Base-by-base conservation (phyloP, 2,113 vertebrate genomes). In the Myxocyprinus asiaticus region DNA sequence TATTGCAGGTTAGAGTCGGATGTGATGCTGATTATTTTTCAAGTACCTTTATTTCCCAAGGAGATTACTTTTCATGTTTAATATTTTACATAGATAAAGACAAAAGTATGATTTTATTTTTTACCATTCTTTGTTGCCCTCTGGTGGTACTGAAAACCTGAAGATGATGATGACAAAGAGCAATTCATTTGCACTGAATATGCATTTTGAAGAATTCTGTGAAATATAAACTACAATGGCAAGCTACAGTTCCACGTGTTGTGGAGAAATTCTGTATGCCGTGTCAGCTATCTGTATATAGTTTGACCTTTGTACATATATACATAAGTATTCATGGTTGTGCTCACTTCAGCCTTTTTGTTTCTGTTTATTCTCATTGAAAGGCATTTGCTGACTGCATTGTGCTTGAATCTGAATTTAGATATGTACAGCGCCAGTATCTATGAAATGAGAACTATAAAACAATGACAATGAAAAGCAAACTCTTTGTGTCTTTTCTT, bases 331-430 rank as follows among this genome's bases (percentile, higher is more conserved):
- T 62, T 9, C 70, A 87, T 89, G 87, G 89, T 33, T 33, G 22
- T 91, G 89, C 88, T 93, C 90, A 91, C 90, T 90, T 92, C 87
- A 87, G 90, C 90, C 88, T 92, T 92, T 87, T 86, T 86, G 78
- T 73, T 73, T 78, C 83, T 85, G 22, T 84, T 77, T 65, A 68
- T 69, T 80, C 85, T 81, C 50, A 89, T 91, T 87, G 85, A 90
- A 90, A 93, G 91, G 89, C 91, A 82, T 93, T 62, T 91, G 92
- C 91, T 93, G 90, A 90, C 90, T 90, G 92, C 93, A 93, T 92
- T 92, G 91, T 93, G 92, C 92, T 94, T 93, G 91, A 91, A 91
- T 91, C 88, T 90, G 88, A 92, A 80, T 90, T 90, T 93, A 93
- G 91, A 91, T 84, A 91, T 94, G 92, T 93, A 93, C 92, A 93